Conservation (phyloP, 2,888 invertebrate species). For the Cephonodes hylas region DNA sequence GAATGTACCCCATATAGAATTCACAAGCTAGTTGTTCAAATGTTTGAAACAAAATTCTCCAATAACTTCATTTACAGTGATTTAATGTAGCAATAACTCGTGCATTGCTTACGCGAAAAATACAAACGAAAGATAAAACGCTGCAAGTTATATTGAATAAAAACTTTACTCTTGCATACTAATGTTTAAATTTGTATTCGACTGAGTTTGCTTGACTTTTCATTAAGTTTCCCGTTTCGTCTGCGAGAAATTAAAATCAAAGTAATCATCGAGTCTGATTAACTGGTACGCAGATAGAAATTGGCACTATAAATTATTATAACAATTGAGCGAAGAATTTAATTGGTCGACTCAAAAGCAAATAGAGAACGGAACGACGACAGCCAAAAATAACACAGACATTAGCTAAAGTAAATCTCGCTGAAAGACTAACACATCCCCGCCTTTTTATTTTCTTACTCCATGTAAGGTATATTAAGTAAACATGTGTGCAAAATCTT, state of each 20-base stretch:
- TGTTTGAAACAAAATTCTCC: not conserved
- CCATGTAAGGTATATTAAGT: slow-evolving; percentile 1
- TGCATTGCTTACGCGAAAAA: slow-evolving; percentile 64
- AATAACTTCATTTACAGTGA: slow-evolving; percentile 40
- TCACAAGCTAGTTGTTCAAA: not conserved
- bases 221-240: slow-evolving; percentile 73
- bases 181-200: slow-evolving; percentile 78
- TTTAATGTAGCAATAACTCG: slow-evolving; percentile 55
- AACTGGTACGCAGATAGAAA: slow-evolving; percentile 52
- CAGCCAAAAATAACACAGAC: slow-evolving; percentile 13
- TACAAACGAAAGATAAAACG: slow-evolving; percentile 71
- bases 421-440: not conserved
- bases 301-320: not conserved
- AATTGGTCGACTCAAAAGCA: not conserved
- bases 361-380: slow-evolving; percentile 15
- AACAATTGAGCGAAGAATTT: not conserved
- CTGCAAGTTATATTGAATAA: slow-evolving; percentile 77
- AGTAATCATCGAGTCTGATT: slow-evolving; percentile 74
- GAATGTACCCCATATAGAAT: not conserved
- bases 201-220: slow-evolving; percentile 77
- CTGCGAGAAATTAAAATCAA: slow-evolving; percentile 70
- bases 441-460: not conserved
- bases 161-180: slow-evolving; percentile 79
- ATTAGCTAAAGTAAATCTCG: not conserved
- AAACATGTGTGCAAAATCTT: not conserved